phyloP scores from a whole-genome alignment of 2,888 invertebrate genomes.

The Polydrusus pterygomalis region DNA sequence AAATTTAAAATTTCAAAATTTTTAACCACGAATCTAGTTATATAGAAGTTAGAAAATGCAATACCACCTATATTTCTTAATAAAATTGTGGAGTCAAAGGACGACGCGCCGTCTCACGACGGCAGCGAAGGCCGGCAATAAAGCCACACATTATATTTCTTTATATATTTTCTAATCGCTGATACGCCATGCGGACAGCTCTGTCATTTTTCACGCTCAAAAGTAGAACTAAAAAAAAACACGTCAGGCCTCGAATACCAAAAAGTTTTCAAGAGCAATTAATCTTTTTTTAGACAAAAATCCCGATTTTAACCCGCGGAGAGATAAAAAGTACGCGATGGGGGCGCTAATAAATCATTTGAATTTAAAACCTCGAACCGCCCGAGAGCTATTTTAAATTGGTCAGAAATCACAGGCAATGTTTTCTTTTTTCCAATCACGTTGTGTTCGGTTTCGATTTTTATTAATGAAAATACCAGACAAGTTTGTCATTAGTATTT shows the following conservation, averaged over 20 bases:
- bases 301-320: constrained; percentile 38
- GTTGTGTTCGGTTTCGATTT: background rate
- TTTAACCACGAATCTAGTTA: too few relatives aligned
- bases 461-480: background rate
- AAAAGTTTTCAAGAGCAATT: constrained; percentile 15
- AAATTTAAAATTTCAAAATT: too few relatives aligned
- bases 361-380: constrained; percentile 11
- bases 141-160: background rate
- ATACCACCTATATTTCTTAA: too few relatives aligned
- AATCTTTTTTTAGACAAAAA: constrained; percentile 20
- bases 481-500: too few relatives aligned
- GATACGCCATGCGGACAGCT: background rate
- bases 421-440: constrained; percentile 3
- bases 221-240: constrained; percentile 12
- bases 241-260: constrained; percentile 5
- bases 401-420: background rate
- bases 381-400: background rate
- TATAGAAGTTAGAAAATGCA: too few relatives aligned
- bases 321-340: constrained; percentile 39
- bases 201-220: constrained; percentile 7
- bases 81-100: too few relatives aligned
- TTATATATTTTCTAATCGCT: background rate
- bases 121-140: too few relatives aligned
- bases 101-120: too few relatives aligned
- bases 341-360: constrained; percentile 35